Evolutionary conservation across 2,888 invertebrate genomes (phyloP).

Genomic region (Busseola fusca): DNA sequence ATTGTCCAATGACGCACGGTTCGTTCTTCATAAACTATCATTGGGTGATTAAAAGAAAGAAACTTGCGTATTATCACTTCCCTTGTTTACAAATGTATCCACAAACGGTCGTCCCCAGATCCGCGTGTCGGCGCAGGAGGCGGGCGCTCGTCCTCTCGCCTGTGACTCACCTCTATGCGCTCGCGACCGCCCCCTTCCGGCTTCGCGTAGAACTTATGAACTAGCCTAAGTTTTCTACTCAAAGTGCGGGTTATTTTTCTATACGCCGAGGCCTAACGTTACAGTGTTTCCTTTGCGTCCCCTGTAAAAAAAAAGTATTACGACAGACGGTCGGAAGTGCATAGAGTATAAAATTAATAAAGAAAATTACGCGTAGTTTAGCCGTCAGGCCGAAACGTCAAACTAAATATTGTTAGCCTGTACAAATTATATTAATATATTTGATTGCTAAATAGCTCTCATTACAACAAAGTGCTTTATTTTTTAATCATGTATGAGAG

Average conservation of each 20-base stretch:
- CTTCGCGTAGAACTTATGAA: constrained; percentile 63
- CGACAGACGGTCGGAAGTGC: constrained; percentile 69
- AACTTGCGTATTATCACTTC: constrained; percentile 12
- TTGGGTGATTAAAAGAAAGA: neutral
- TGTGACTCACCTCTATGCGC: constrained; percentile 55
- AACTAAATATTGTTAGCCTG: constrained; percentile 73
- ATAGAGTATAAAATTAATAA: constrained; percentile 65
- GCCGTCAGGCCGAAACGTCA: constrained; percentile 63
- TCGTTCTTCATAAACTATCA: neutral
- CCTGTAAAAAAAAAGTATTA: constrained; percentile 66
- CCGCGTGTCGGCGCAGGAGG: neutral
- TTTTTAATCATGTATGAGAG: constrained; percentile 76
- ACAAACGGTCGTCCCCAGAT: neutral
- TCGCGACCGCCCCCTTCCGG: constrained; percentile 56
- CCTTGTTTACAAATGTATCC: constrained; percentile 4
- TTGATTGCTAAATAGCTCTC: constrained; percentile 78
- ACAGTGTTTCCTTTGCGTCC: constrained; percentile 63
- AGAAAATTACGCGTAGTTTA: constrained; percentile 62
- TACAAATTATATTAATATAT: constrained; percentile 82
- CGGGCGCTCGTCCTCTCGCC: constrained; percentile 15
- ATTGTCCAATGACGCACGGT: constrained; percentile 27
- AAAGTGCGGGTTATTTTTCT: constrained; percentile 58
- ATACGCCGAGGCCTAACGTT: constrained; percentile 68
- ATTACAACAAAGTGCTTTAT: constrained; percentile 80
- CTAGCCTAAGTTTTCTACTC: constrained; percentile 64